These are phyloP conservation scores for Odontamblyopus lacepedii DNA, from an alignment of 2,797 vertebrate species.

Conservation along the genomic window DNA sequence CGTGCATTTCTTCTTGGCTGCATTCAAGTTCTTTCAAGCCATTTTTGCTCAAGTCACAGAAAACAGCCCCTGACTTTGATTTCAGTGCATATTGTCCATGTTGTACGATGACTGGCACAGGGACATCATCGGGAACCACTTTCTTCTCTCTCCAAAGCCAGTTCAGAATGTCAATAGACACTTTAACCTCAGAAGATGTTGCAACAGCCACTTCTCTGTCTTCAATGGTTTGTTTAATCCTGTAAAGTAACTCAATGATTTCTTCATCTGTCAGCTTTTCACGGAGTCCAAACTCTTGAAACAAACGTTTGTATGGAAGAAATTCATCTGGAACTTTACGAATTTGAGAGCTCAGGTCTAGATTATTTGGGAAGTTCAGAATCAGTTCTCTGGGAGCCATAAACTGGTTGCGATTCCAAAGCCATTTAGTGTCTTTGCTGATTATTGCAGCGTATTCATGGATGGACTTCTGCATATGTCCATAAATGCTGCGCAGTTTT, in stretches of 20 bases:
- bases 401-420: slow-evolving; percentile 80
- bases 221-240: slow-evolving; percentile 62
- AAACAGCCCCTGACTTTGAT: slow-evolving; percentile 71
- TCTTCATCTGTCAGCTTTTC: slow-evolving; percentile 62
- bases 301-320: slow-evolving; percentile 69
- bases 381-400: slow-evolving; percentile 74
- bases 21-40: slow-evolving; percentile 66
- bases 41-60: slow-evolving; percentile 80
- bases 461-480: slow-evolving; percentile 79
- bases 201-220: slow-evolving; percentile 53
- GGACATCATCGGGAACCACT: slow-evolving; percentile 53
- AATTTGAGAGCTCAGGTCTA: slow-evolving; percentile 80
- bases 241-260: slow-evolving; percentile 70
- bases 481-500: slow-evolving; percentile 74
- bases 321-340: slow-evolving; percentile 77
- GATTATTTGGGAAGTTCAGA: slow-evolving; percentile 72
- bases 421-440: slow-evolving; percentile 47
- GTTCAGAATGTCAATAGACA: slow-evolving; percentile 79
- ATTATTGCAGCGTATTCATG: slow-evolving; percentile 56
- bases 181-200: slow-evolving; percentile 68
- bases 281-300: slow-evolving; percentile 76
- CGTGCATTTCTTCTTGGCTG: slow-evolving; percentile 66
- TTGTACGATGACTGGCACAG: slow-evolving; percentile 71
- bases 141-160: slow-evolving; percentile 79
- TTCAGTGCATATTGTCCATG: slow-evolving; percentile 67